Conservation (phyloP, 2,113 vertebrate species). For the Apteryx owenii region DNA sequence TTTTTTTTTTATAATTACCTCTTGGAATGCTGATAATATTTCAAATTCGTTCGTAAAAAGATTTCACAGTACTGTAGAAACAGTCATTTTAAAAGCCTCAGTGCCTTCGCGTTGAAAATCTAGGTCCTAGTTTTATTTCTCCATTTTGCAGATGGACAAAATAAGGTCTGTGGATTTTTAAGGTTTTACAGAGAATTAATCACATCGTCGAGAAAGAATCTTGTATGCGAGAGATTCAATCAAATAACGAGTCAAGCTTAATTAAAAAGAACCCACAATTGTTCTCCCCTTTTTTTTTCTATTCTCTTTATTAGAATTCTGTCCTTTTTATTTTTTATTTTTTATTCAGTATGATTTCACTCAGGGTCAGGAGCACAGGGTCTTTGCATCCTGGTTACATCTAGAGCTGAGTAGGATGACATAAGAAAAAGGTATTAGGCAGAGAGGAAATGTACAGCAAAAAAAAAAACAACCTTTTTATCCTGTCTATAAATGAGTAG, state of each 20-base stretch:
- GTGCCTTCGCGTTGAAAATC: neutral
- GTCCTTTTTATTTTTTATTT: neutral
- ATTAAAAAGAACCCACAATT: neutral
- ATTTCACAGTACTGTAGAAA: constrained; percentile 35
- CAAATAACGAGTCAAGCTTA: neutral
- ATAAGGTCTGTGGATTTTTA: neutral
- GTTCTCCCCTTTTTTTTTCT: too few relatives aligned
- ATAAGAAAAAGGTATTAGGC: neutral
- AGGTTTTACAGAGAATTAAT: neutral
- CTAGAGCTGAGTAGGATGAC: neutral
- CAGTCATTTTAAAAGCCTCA: neutral
- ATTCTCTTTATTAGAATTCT: neutral
- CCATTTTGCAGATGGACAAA: neutral
- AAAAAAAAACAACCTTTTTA: neutral
- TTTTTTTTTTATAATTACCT: constrained; percentile 9
- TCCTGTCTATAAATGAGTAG: neutral
- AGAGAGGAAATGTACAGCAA: neutral
- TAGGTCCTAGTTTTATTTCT: constrained; percentile 3
- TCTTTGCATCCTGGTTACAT: neutral
- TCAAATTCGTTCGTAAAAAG: constrained; percentile 37
- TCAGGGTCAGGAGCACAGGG: neutral
- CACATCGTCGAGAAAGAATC: neutral
- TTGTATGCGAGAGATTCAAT: neutral
- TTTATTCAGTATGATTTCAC: neutral
- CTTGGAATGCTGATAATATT: constrained; percentile 30